Evolutionary conservation across 1,140 invertebrate genomes (phyloP), one percentile per base, ranked within the genome.

Genomic region (Cherax destructor): DNA sequence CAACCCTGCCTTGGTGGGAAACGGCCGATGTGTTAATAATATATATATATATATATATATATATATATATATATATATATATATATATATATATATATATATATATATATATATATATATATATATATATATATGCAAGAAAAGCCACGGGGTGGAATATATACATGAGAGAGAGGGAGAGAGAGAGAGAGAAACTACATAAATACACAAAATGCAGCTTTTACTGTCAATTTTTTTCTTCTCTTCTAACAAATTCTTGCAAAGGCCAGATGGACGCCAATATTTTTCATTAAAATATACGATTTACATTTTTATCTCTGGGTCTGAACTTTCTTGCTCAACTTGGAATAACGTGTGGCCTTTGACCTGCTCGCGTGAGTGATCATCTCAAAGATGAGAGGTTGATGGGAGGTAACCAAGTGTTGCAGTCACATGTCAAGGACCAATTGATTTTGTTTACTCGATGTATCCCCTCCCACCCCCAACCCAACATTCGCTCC

Each of bases 391-490:
- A 83, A 52, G 80, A 61, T 24, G 65, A 69, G 59, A 52, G 30
- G 3, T 11, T 56, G 80, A 24, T 52, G 11, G 80, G n/a, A 83
- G n/a, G n/a, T 83, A 83, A 83, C 80, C 80, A 83, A 83, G 52
- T 83, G 80, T 83, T 83, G 52, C 80, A 61, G 80, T n/a, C 80
- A 83, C 21, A 61, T 52, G 80, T 83, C 52, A 52, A 83, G n/a
- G 52, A 24, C 80, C 80, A 83, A 83, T 83, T 83, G 80, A 59
- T 83, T 49, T 24, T 13, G 2, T 11, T 74, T n/a, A 24, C 69
- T 74, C 11, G 24, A 21, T 1, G n/a, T 11, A 3, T 74, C 69
- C 18, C 1, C 30, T 41, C 30, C 30, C 30, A 41, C 30, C 30
- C 30, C 30, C 30, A 41, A 41, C 30, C 30, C 30, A 41, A 41